These are phyloP conservation scores for Drosophila tripunctata DNA, from an alignment of 2,888 invertebrate species.

Conservation along the genomic window DNA sequence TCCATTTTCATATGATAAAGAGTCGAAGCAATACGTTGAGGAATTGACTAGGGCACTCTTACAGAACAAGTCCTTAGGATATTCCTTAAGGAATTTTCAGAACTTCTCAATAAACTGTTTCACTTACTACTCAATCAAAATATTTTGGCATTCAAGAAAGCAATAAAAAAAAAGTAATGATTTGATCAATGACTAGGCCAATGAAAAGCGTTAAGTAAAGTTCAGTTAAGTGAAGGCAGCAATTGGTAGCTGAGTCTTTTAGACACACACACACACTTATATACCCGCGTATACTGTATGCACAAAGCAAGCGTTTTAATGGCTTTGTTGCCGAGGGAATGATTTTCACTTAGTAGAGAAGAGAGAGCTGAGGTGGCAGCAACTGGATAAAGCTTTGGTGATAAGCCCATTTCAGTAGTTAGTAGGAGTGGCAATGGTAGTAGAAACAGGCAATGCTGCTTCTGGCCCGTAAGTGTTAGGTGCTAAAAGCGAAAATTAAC, in stretches of 20 bases:
- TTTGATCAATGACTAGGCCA: conserved; percentile 60
- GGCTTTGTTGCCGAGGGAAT: conserved; percentile 67
- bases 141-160: conserved; percentile 1
- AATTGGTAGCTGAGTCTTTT: background rate
- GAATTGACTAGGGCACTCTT: no score
- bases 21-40: background rate
- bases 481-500: conserved; percentile 69
- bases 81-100: background rate
- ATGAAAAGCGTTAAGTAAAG: conserved; percentile 27
- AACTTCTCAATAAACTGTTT: background rate
- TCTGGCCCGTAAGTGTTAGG: conserved; percentile 33
- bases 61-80: background rate
- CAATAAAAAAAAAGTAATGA: conserved; percentile 46
- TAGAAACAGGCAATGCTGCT: background rate
- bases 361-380: background rate
- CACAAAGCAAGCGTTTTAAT: conserved; percentile 54
- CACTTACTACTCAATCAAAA: conserved; percentile 49
- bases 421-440: background rate
- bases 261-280: conserved; percentile 2
- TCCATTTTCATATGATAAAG: no score
- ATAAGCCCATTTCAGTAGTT: conserved; percentile 9
- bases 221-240: background rate
- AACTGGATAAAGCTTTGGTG: conserved; percentile 13
- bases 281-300: no score
- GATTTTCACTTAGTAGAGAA: conserved; percentile 19